A percentile compares a stretch with the other conserved stretches of the same genome.
phyloP scores from a whole-genome alignment of 2,888 invertebrate species.

The Rosalia funebris region DNA sequence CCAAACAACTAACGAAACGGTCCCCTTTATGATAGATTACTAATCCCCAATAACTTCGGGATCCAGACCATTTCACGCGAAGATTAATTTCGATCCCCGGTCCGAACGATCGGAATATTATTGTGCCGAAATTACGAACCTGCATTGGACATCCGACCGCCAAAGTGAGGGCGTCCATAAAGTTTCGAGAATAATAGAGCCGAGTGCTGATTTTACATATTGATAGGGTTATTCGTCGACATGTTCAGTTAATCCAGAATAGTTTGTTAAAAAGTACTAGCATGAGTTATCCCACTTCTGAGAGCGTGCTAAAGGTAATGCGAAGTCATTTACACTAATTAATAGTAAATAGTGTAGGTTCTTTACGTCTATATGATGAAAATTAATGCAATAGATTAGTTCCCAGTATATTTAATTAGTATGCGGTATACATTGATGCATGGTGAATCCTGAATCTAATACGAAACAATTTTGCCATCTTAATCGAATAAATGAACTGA shows the following conservation, averaged over 20 bases:
- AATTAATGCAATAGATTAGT: too few species aligned
- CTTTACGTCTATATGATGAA: too few species aligned
- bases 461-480: too few species aligned
- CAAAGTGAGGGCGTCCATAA: constrained; percentile 5
- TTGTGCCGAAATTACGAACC: background rate
- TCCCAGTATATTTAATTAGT: too few species aligned
- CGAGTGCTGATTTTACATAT: too few species aligned
- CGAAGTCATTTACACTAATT: too few species aligned
- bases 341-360: too few species aligned
- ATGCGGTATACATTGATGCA: too few species aligned
- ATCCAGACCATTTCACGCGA: background rate
- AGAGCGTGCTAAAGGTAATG: background rate
- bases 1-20: background rate
- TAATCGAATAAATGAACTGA: too few species aligned
- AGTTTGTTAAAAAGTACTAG: background rate
- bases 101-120: background rate
- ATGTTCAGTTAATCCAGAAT: too few species aligned
- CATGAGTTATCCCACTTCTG: background rate
- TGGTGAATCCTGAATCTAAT: too few species aligned
- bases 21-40: constrained; percentile 3
- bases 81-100: constrained; percentile 2
- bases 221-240: too few species aligned
- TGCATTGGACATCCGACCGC: constrained; percentile 16
- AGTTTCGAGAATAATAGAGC: constrained; percentile 17
- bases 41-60: background rate